Evolutionary conservation across 2,113 vertebrate species (phyloP), one percentile per base, ranked within the genome.

Genomic region (Pterophyllum scalare): DNA sequence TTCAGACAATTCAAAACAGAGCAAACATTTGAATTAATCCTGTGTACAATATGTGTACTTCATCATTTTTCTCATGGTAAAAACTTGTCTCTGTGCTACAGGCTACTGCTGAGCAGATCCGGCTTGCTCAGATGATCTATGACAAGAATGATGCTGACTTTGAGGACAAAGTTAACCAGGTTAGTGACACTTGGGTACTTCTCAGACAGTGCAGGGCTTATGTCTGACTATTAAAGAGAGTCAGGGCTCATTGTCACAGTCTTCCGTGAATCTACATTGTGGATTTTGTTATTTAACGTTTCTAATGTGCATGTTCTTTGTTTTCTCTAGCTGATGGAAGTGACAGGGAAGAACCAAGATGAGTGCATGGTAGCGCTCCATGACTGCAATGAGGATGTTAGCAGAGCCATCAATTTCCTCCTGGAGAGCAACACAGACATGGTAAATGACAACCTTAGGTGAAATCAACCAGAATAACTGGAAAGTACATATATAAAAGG

Each of bases 131-230:
- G 96, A 97, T 99, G 98, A 99, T 99, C 94, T 99, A 97, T 49
- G 98, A 99, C 96, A 98, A 99, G 95, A 99, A 98, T 19, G 98
- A 99, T 70, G 97, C 98, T 93, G 98, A 99, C 96, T 99, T 99
- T 94, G 98, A 99, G 92, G 98, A 97, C 94, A 99, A 99, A 94
- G 98, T 99, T 87, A 99, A 99, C 94, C 98, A 99, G 96, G 98
- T 99, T 89, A 95, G 95, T 5, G 26, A 64, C 22, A 40, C 17
- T 61, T 57, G 0, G 19, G 57, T 38, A 5, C 75, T 9, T 59
- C 4, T 3, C 20, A 28, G 11, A 46, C 13, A 28, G 38, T 12
- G 60, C 14, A 75, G 61, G 22, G 2, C 24, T 81, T 24, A 59
- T 85, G 38, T 77, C 58, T 61, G 49, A 46, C 12, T 61, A 6